Conservation (phyloP, 2,113 vertebrate species). For the Halichoerus grypus region DNA sequence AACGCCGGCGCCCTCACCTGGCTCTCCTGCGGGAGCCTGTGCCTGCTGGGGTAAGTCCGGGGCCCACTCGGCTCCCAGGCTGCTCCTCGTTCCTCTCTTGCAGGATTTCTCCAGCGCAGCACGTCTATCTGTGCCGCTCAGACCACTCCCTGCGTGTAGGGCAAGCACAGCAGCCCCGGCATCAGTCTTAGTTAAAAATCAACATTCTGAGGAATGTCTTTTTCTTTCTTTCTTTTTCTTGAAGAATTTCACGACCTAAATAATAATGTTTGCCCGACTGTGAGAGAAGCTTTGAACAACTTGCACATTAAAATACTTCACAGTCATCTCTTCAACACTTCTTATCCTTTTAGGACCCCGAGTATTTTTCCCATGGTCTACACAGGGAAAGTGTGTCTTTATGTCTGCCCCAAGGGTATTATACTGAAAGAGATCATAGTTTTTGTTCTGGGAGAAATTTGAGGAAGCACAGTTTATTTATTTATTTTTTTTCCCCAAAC, state of each 20-base stretch:
- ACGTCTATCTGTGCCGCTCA: fast-evolving
- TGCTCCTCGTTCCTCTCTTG: not conserved
- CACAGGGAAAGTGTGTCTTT: not conserved
- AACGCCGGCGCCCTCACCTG: slow-evolving; percentile 91
- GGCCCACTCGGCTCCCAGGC: not conserved
- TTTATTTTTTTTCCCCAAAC: not conserved
- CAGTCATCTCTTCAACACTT: not conserved
- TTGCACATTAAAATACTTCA: not conserved
- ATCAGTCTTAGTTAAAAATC: not conserved
- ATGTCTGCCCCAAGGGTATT: not conserved
- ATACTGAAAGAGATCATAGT: not conserved
- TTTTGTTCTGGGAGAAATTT: slow-evolving; percentile 14
- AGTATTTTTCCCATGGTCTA: not conserved
- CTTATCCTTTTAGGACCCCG: not conserved
- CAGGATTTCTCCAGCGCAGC: not conserved
- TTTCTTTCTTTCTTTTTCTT: not conserved
- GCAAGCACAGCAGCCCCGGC: fast-evolving
- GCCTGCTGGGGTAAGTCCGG: slow-evolving; percentile 90
- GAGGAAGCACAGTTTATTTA: not conserved
- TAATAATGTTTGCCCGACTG: not conserved
- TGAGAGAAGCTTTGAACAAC: not conserved
- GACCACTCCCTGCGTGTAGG: fast-evolving
- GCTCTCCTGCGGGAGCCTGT: slow-evolving; percentile 92
- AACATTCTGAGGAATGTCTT: not conserved
- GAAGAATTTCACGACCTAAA: slow-evolving; percentile 17